Base-by-base conservation (phyloP, 2,797 vertebrate species). In the Eupleurogrammus muticus region DNA sequence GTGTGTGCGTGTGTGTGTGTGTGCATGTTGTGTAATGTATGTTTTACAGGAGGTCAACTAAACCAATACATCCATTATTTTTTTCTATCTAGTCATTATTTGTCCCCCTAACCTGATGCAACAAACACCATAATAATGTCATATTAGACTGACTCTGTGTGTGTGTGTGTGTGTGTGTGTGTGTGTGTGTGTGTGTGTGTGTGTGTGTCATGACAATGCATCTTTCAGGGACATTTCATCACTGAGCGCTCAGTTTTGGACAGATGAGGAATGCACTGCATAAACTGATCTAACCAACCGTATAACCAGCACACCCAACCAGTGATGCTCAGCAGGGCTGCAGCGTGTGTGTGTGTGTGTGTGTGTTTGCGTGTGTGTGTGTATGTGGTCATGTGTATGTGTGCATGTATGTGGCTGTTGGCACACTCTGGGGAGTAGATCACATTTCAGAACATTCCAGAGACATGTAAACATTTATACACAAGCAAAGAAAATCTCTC, bases 381-480 rank as follows among this genome's bases (percentile, higher is more conserved):
- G 23, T 57, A 24, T 61, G 40, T 9, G 38, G 12, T 28, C 6
- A 28, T 28, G 28, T 28, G 3, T 14, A 4, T 40, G 38, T 40
- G 54, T n/a, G 57, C n/a, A 62, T 70, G 65, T 49, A 44, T 81
- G 79, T 70, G 79, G 67, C 68, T 85, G 77, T 81, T 89, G 82
- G 84, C 83, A 51, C 71, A 65, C 59, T 77, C 70, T 75, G 50
- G 74, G 48, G 67, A 73, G 66, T 52, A 75, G 83, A 84, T 90
- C 90, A 66, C 75, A 81, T 90, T 90, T 87, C 87, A 88, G 79
- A 77, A 88, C 85, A 89, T 89, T 87, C 86, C 82, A 80, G 80
- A 70, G 63, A 38, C 71, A 79, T 89, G 81, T 88, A 85, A 85
- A 86, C 85, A 92, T 85, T 87, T 83, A 88, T 86, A 79, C 74